Percentiles rank a stretch among this genome's conserved stretches.
Evolutionary conservation across 2,797 vertebrate genomes (phyloP).

Genomic region (Darevskia mixta): DNA sequence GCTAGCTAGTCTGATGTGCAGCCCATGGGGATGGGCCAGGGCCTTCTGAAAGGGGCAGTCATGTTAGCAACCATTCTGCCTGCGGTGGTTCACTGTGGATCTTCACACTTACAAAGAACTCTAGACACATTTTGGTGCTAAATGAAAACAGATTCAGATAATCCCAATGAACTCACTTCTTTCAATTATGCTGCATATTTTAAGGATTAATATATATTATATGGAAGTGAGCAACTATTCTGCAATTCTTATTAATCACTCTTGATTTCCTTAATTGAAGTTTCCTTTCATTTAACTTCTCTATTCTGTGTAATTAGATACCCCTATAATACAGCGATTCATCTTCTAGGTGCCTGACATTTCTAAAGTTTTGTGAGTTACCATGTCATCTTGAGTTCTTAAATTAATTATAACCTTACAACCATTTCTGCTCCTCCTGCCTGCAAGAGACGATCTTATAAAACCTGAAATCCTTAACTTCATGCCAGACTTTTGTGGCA

Average conservation of each 20-base stretch:
- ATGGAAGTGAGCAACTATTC: conserved; percentile 24
- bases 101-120: not conserved
- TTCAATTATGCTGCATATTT: not conserved
- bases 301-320: conserved; percentile 56
- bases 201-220: not conserved
- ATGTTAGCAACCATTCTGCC: no score
- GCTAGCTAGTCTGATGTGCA: no score
- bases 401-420: conserved; percentile 58
- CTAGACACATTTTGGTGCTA: not conserved
- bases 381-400: not conserved
- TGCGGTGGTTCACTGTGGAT: no score
- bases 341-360: conserved; percentile 50
- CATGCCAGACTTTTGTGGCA: conserved; percentile 29
- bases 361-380: conserved; percentile 55
- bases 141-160: not conserved
- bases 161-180: not conserved
- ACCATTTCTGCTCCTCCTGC: not conserved
- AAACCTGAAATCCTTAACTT: conserved; percentile 49
- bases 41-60: no score
- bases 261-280: conserved; percentile 44
- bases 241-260: not conserved
- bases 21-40: no score
- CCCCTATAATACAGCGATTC: conserved; percentile 33
- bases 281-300: conserved; percentile 52
- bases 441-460: conserved; percentile 26